phyloP scores from a whole-genome alignment of 2,113 vertebrate genomes.

The Zingel zingel region DNA sequence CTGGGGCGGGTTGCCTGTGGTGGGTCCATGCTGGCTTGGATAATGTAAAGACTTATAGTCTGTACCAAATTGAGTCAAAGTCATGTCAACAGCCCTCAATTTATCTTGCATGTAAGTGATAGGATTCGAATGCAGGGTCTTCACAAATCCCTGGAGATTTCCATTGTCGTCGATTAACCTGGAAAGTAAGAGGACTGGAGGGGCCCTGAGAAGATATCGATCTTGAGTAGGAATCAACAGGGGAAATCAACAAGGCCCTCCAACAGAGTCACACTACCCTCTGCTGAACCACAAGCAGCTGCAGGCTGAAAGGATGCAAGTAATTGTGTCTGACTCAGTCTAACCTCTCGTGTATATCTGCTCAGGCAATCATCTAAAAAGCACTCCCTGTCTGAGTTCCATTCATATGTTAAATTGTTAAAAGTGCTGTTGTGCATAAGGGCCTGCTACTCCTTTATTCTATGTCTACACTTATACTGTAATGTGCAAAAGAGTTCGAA shows the following conservation, averaged over 20 bases:
- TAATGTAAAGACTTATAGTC: constrained; percentile 51
- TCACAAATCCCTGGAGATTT: constrained; percentile 54
- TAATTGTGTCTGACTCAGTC: constrained; percentile 19
- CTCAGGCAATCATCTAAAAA: neutral
- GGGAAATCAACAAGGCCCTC: constrained; percentile 55
- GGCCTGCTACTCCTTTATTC: neutral
- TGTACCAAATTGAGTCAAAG: constrained; percentile 63
- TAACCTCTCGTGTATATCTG: constrained; percentile 8
- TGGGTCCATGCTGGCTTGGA: constrained; percentile 8
- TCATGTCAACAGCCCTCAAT: constrained; percentile 56
- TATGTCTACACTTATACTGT: neutral
- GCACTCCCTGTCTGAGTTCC: neutral
- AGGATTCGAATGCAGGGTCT: constrained; percentile 56
- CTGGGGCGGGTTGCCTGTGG: neutral
- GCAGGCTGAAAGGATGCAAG: constrained; percentile 13
- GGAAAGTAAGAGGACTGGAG: constrained; percentile 46
- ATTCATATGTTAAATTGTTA: neutral
- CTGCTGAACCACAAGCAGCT: constrained; percentile 16
- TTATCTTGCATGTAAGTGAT: constrained; percentile 56
- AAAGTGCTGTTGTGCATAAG: neutral
- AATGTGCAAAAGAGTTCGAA: neutral
- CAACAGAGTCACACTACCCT: constrained; percentile 9
- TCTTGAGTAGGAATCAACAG: constrained; percentile 50
- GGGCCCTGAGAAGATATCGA: constrained; percentile 61
- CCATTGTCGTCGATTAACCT: constrained; percentile 52